Conservation (phyloP, 2,888 invertebrate genomes). For the Clusia tigrina region DNA sequence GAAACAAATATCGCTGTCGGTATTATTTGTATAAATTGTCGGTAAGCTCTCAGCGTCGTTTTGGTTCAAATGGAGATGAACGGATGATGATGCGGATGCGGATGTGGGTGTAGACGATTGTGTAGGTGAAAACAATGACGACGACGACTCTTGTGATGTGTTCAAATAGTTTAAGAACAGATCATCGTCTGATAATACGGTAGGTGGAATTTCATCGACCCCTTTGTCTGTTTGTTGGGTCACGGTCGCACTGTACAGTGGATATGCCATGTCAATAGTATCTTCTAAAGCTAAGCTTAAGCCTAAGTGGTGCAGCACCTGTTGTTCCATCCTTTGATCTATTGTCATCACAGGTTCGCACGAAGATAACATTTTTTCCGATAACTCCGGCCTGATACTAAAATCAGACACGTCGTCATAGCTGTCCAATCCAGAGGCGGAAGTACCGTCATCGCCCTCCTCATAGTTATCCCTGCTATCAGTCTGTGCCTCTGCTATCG, state of each 20-base stretch:
- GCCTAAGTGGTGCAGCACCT: slow-evolving; percentile 58
- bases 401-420: too few species aligned
- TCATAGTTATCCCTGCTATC: too few species aligned
- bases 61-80: neutral
- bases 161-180: slow-evolving; percentile 43
- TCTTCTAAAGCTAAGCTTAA: slow-evolving; percentile 52
- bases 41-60: slow-evolving; percentile 6
- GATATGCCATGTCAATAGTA: slow-evolving; percentile 42
- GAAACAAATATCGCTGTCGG: slow-evolving; percentile 53
- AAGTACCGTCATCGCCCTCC: neutral
- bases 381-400: too few species aligned
- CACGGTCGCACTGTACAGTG: slow-evolving; percentile 31
- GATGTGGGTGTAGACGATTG: slow-evolving; percentile 18
- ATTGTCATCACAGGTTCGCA: too few species aligned
- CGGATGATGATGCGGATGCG: slow-evolving; percentile 8
- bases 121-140: slow-evolving; percentile 25
- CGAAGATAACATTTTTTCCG: neutral
- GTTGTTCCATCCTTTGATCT: slow-evolving; percentile 31
- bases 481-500: too few species aligned
- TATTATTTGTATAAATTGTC: slow-evolving; percentile 12
- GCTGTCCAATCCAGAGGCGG: too few species aligned
- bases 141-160: slow-evolving; percentile 40
- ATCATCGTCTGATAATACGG: slow-evolving; percentile 36
- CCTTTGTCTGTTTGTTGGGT: slow-evolving; percentile 28
- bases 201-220: slow-evolving; percentile 26